Base-by-base conservation (phyloP, 2,797 vertebrate genomes). In the Myoxocephalus aenaeus region DNA sequence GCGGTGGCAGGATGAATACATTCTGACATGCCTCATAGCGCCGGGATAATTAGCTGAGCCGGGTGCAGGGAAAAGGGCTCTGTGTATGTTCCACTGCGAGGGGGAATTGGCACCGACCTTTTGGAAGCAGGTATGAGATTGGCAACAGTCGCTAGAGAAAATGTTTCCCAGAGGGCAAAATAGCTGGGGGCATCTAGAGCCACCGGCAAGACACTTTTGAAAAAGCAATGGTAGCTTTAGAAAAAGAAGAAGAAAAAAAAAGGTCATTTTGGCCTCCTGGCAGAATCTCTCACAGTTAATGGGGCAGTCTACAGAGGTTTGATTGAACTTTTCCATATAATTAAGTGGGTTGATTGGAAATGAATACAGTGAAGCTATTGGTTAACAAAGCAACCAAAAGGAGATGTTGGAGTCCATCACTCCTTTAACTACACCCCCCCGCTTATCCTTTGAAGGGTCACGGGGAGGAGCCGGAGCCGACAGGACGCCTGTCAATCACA, bases 31-130 rank as follows among this genome's bases (percentile, higher is more conserved):
- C 92, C 90, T 94, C 91, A 82, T 80, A 88, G 93, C 92, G 73
- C 89, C 80, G 18, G 88, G 90, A 93, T 94, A 94, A 95, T 95
- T 94, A 94, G 91, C 89, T 87, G 91, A 88, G 90, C 84, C 69
- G 87, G 87, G 90, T 89, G 90, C 85, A 77, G 79, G 85, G 1
- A 54, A 72, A 82, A 77, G 80, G 85, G 79, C 69, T 80, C 79
- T 40, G 81, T 77, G 81, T 80, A 77, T 72, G 79, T 86, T 85
- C 78, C 68, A 72, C 88, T 81, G 79, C 71, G 64, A 86, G 84
- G 79, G 82, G 83, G 79, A 90, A 87, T 81, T 84, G 87, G 86
- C 86, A 81, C 73, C 63, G 74, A 88, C 90, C 84, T 87, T 92
- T 92, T 70, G 77, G 80, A 87, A 73, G 86, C 61, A 89, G 83